Percentiles rank a stretch among this genome's conserved stretches.
Conservation (phyloP, 2,113 vertebrate genomes). For the Ciconia stormi region DNA sequence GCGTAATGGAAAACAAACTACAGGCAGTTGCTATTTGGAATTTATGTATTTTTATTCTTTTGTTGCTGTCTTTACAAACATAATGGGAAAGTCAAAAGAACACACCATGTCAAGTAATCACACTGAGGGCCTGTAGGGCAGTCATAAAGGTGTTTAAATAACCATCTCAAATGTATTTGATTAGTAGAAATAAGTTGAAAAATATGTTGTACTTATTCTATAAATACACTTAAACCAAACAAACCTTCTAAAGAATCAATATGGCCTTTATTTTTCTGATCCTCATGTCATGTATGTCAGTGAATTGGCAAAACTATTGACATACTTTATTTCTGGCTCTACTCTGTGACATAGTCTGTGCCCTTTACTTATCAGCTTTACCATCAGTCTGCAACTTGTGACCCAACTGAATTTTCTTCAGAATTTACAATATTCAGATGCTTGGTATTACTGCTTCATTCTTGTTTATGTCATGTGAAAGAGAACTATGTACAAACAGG, state of each 20-base stretch:
- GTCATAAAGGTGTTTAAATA: conserved; percentile 9
- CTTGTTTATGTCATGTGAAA: not conserved
- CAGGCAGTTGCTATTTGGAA: not conserved
- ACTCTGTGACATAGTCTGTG: not conserved
- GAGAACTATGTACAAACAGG: not conserved
- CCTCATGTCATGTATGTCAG: not conserved
- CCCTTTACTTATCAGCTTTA: not conserved
- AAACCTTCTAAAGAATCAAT: not conserved
- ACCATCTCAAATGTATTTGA: not conserved
- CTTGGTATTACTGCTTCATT: not conserved
- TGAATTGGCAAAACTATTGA: not conserved
- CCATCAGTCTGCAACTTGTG: not conserved
- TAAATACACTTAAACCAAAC: not conserved
- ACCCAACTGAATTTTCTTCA: not conserved
- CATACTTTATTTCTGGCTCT: not conserved
- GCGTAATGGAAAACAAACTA: conserved; percentile 21
- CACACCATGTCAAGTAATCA: not conserved
- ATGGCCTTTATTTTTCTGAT: not conserved
- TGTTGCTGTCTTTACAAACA: not conserved
- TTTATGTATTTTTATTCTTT: conserved; percentile 1
- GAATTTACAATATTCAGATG: not conserved
- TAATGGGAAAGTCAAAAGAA: not conserved
- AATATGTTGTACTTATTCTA: not conserved
- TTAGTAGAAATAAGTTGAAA: not conserved
- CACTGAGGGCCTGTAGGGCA: not conserved